Base-by-base conservation (phyloP, 2,888 invertebrate species). In the Eurytoma adleriae region DNA sequence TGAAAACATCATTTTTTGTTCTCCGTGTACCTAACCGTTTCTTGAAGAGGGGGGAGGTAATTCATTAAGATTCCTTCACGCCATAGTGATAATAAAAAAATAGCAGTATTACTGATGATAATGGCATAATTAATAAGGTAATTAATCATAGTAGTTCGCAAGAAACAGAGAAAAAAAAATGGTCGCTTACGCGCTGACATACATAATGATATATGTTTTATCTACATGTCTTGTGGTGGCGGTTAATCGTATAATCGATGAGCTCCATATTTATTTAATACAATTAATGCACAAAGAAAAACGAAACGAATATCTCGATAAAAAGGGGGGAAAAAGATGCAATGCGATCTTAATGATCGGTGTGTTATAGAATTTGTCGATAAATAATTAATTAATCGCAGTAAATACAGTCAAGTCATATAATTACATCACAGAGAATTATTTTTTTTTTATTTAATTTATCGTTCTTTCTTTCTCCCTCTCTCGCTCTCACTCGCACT, bases 381-480 rank as follows among this genome's bases (percentile, higher is more conserved):
- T 80, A 82, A 82, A 82, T 82, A 80, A 82, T 82, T 80, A 80
- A 78, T 82, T 78, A 80, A 82, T 82, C 80, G 80, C 75, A 80
- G 80, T 80, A 82, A 82, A 83, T 83, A 83, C 83, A 86, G 84
- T 86, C 82, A 85, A 87, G 84, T 85, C 83, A 85, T 88, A 86
- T 85, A 87, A 86, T 87, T 86, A 87, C 86, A 87, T 88, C 86
- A 87, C 87, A 88, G 87, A 87, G 86, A 87, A 85, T 87, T 86
- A 86, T 85, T 76, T 71, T 82, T 71, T 75, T 73, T 75, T 82
- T 78, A 74, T 78, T 75, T 83, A 78, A 78, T 83, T 79, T 68
- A 80, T 80, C 68, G 78, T 68, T 69, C 75, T 73, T 68, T 64
- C 74, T 74, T 76, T 61, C 79, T 79, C 73, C 59, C 61, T 73